Conservation (phyloP, 2,888 invertebrate genomes). For the Tricholauxania praeusta region DNA sequence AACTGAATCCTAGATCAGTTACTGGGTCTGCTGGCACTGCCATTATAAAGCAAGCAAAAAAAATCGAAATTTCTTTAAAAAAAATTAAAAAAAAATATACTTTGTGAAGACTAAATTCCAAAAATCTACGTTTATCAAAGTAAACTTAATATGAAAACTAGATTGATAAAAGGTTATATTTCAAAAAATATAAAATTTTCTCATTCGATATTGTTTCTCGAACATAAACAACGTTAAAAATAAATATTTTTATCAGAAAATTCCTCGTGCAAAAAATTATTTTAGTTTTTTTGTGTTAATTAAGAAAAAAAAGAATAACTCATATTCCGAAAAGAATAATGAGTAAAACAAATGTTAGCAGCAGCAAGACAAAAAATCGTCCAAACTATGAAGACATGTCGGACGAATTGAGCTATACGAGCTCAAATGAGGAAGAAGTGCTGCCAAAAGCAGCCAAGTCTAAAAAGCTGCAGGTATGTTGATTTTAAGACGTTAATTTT, state of each 20-base stretch:
- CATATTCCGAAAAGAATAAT: constrained; percentile 7
- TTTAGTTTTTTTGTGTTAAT: constrained; percentile 5
- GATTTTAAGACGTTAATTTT: not conserved
- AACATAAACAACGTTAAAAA: constrained; percentile 30
- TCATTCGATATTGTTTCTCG: constrained; percentile 36
- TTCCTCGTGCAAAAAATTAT: constrained; percentile 38
- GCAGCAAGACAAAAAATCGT: constrained; percentile 15
- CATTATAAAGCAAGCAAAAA: no score
- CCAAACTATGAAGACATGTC: constrained; percentile 36
- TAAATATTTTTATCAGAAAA: constrained; percentile 30
- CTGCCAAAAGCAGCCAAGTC: constrained; percentile 27
- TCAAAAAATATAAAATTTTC: constrained; percentile 29
- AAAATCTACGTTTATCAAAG: constrained; percentile 1
- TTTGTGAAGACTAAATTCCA: no score
- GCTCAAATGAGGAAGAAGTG: constrained; percentile 38
- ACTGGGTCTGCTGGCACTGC: no score
- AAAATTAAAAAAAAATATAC: no score
- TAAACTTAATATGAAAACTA: constrained; percentile 2
- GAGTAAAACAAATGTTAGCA: constrained; percentile 32
- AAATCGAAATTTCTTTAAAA: no score
- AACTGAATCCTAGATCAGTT: no score
- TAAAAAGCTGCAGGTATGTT: constrained; percentile 36
- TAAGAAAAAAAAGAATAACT: constrained; percentile 9
- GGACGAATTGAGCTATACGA: constrained; percentile 33
- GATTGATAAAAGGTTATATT: constrained; percentile 22